These are phyloP conservation scores for Siniperca knerii DNA, from an alignment of 2,113 vertebrate genomes.

Conservation along the genomic window DNA sequence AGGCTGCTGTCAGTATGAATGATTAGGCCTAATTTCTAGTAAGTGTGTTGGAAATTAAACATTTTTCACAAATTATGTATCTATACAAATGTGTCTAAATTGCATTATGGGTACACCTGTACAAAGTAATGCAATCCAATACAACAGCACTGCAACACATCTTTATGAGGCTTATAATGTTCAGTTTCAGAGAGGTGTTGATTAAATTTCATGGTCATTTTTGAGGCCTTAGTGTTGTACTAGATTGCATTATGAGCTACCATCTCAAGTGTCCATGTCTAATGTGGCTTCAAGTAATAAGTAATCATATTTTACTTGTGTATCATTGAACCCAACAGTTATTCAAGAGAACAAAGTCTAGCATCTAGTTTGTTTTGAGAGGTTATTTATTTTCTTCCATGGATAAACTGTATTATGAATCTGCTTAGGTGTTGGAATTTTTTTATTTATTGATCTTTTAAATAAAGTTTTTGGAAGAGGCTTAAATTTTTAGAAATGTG, in stretches of 20 bases:
- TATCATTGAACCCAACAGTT: background rate
- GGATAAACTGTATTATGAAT: background rate
- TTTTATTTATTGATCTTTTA: background rate
- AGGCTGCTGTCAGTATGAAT: constrained; percentile 40
- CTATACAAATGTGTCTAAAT: background rate
- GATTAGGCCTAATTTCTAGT: constrained; percentile 27
- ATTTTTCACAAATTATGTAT: constrained; percentile 19
- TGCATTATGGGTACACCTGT: background rate
- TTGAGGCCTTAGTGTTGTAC: background rate
- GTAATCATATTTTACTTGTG: background rate
- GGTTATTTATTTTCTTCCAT: background rate
- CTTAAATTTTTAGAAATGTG: constrained; percentile 29
- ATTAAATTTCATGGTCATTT: background rate
- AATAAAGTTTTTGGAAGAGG: constrained; percentile 1
- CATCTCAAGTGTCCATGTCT: background rate
- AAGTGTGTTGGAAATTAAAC: constrained; percentile 25
- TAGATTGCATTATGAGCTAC: background rate
- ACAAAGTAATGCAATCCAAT: background rate
- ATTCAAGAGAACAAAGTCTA: background rate
- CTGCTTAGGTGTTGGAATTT: background rate
- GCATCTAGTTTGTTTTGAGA: background rate
- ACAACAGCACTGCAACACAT: background rate
- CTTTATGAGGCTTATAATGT: background rate
- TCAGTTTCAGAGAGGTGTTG: background rate
- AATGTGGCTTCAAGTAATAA: background rate